Base-by-base conservation (phyloP, 1,140 invertebrate species). In the Epicauta chinensis region DNA sequence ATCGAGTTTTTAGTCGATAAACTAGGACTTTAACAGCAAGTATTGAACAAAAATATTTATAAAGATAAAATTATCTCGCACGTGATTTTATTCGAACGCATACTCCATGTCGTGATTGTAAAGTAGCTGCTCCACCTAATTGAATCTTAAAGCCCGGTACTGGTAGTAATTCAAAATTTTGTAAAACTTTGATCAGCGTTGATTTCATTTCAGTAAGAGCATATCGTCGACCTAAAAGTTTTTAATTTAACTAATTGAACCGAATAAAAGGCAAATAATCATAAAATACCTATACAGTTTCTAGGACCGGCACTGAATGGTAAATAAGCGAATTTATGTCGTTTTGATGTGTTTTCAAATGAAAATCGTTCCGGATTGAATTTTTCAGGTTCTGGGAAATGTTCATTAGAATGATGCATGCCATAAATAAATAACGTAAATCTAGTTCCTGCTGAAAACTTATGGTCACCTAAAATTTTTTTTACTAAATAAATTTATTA, bases 331-430 rank as follows among this genome's bases (percentile, higher is more conserved):
- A 67, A 79, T 6, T 64, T 72, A 65, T 74, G 77, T 17, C 77
- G 67, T 12, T 61, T 55, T 11, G 58, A 35, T 1, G 58, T 43
- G 17, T 77, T 75, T 53, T 84, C 80, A 0, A 75, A 71, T 16
- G 79, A 62, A 69, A 87, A 87, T 63, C 83, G 68, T 12, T 86
- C 81, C 0, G 85, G 85, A 69, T 84, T 73, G 60, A 83, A 88
- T 13, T 55, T 64, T 1, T 80, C 70, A 5, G 85, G 83, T 53
- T 86, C 72, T 7, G 81, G 73, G 67, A 75, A 87, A 54, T 75
- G 70, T 40, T 79, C 68, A 5, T 77, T 73, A 65, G 82, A 72
- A 45, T 76, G 72, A 55, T 88, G 84, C 7, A 83, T n/a, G n/a
- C n/a, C n/a, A n/a, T n/a, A n/a, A n/a, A n/a, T n/a, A n/a, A n/a